These are phyloP conservation scores for Tachina lurida DNA, from an alignment of 2,888 invertebrate genomes.

Conservation along the genomic window DNA sequence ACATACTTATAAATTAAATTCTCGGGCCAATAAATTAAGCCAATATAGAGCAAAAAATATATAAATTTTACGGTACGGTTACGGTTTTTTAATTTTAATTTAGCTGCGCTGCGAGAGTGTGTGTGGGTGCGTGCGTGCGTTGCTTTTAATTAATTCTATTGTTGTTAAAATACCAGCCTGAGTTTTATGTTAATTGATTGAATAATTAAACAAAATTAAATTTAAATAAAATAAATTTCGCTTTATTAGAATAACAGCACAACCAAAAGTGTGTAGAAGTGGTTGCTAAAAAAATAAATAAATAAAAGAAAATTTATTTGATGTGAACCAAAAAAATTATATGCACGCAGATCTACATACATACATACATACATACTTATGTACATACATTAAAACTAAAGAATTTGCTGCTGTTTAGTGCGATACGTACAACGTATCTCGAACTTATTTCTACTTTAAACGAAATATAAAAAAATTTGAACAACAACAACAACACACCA, in stretches of 20 bases:
- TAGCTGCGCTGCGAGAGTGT: background rate
- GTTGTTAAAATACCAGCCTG: constrained; percentile 23
- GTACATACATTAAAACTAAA: too few relatives aligned
- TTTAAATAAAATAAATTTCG: constrained; percentile 20
- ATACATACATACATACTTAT: too few relatives aligned
- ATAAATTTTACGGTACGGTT: constrained; percentile 25
- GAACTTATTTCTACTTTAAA: constrained; percentile 18
- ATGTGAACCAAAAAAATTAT: constrained; percentile 2
- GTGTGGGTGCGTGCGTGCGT: background rate
- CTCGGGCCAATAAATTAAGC: constrained; percentile 45
- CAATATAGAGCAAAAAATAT: constrained; percentile 16
- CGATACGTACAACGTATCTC: background rate
- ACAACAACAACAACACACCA: constrained; percentile 13
- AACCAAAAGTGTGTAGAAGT: constrained; percentile 27
- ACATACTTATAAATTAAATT: constrained; percentile 9
- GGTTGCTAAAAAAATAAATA: constrained; percentile 15
- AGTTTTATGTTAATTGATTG: constrained; percentile 43
- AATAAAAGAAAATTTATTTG: constrained; percentile 5
- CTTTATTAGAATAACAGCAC: constrained; percentile 15
- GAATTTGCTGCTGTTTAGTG: background rate
- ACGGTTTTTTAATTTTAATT: constrained; percentile 17
- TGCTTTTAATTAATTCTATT: constrained; percentile 25
- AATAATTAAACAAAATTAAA: constrained; percentile 31
- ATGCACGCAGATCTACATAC: background rate
- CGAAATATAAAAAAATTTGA: constrained; percentile 19